Percentiles rank a stretch among this genome's conserved stretches.
Evolutionary conservation across 1,140 invertebrate genomes (phyloP).

Genomic region (Lasaia peninsularis): DNA sequence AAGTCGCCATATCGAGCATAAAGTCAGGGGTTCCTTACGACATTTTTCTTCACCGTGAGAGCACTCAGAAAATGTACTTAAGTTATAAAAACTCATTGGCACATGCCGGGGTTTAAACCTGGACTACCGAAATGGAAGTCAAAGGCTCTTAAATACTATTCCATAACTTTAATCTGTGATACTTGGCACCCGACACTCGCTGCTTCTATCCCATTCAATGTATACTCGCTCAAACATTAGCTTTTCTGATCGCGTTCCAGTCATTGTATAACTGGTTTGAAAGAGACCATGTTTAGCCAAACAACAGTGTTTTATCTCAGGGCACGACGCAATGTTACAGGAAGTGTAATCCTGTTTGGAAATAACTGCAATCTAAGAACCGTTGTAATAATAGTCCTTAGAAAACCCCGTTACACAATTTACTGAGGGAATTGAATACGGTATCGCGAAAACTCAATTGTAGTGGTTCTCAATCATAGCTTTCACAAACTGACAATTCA

Average conservation of each 20-base stretch:
- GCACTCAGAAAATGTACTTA: too few species aligned
- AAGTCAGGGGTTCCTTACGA: too few species aligned
- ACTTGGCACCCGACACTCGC: background rate
- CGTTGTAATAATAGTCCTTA: slow-evolving; percentile 67
- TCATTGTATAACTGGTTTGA: slow-evolving; percentile 5
- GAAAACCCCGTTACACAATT: slow-evolving; percentile 42
- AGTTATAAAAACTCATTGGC: too few species aligned
- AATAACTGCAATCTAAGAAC: slow-evolving; percentile 47
- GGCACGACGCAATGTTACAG: slow-evolving; percentile 23
- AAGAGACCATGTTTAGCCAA: slow-evolving; percentile 5
- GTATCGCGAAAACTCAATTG: slow-evolving; percentile 12
- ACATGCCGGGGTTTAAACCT: too few species aligned
- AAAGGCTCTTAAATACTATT: too few species aligned
- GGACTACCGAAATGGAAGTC: too few species aligned
- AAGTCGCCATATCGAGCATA: too few species aligned
- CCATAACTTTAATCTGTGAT: too few species aligned
- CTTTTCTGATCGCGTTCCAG: background rate
- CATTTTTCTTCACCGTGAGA: too few species aligned
- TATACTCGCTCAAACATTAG: background rate
- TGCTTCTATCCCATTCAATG: background rate
- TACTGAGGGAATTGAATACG: slow-evolving; percentile 42
- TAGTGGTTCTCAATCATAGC: background rate
- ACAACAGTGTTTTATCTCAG: background rate
- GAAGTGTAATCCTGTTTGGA: slow-evolving; percentile 40
- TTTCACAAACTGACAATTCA: background rate